phyloP scores from a whole-genome alignment of 1,140 invertebrate genomes.

The Rhopalosiphum maidis region DNA sequence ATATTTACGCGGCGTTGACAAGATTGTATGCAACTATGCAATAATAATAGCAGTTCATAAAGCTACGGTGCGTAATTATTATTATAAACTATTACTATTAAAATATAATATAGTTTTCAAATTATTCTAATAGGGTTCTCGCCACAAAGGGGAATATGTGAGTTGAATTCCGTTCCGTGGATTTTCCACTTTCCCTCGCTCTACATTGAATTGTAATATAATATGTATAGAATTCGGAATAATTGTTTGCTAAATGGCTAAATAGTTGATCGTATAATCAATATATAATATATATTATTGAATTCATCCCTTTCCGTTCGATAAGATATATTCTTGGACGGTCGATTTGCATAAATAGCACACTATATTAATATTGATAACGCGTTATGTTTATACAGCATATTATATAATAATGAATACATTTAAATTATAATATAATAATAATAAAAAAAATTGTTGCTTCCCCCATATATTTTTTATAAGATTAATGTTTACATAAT shows the following conservation, averaged over 20 bases:
- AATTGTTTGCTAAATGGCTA: neutral
- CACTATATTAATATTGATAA: neutral
- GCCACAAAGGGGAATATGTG: neutral
- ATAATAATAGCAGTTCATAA: neutral
- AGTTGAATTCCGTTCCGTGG: neutral
- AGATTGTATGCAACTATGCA: neutral
- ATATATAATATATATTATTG: neutral
- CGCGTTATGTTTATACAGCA: neutral
- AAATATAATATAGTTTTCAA: neutral
- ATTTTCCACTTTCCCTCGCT: neutral
- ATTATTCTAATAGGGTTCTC: neutral
- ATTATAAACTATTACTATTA: neutral
- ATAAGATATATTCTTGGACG: neutral
- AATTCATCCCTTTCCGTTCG: neutral
- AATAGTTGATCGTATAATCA: slow-evolving; percentile 17
- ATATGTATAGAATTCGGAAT: neutral
- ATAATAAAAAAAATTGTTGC: neutral
- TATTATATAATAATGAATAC: neutral
- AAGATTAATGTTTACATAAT: neutral
- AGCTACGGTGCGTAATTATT: neutral
- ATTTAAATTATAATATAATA: neutral
- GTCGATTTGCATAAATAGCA: neutral
- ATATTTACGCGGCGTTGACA: neutral
- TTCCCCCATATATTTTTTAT: no score
- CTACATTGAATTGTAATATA: neutral